A percentile compares a stretch with the other conserved stretches of the same genome.
Evolutionary conservation across 2,113 vertebrate genomes (phyloP).

Genomic region (Erpornis zantholeuca): DNA sequence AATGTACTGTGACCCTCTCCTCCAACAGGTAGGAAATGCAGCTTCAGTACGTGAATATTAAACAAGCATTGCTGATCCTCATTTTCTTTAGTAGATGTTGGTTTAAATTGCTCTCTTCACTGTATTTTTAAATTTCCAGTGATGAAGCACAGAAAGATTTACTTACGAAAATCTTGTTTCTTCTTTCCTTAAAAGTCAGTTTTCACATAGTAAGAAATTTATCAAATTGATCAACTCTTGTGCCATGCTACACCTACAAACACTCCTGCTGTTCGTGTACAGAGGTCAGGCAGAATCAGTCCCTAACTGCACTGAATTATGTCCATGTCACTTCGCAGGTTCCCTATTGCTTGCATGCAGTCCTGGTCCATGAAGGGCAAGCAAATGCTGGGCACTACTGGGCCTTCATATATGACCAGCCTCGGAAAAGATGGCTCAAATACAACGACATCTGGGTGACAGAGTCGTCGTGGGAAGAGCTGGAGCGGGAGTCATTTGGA

Average conservation of each 20-base stretch:
- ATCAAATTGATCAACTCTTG: neutral
- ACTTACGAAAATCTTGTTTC: neutral
- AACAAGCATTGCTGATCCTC: neutral
- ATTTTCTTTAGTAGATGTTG: neutral
- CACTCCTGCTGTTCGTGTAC: neutral
- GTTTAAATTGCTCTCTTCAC: neutral
- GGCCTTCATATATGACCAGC: slow-evolving; percentile 91
- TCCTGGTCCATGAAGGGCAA: slow-evolving; percentile 95
- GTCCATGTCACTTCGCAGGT: slow-evolving; percentile 68
- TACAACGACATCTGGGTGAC: slow-evolving; percentile 93
- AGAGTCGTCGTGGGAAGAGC: slow-evolving; percentile 92
- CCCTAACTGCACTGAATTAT: neutral
- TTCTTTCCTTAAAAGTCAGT: neutral
- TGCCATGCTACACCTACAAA: neutral
- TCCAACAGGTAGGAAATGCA: slow-evolving; percentile 82
- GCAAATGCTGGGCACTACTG: slow-evolving; percentile 96
- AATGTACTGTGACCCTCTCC: slow-evolving; percentile 87
- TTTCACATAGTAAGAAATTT: neutral
- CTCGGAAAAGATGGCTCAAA: slow-evolving; percentile 88
- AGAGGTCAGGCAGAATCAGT: neutral
- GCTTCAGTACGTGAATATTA: fast-evolving
- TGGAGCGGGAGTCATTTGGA: slow-evolving; percentile 91
- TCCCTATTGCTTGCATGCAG: slow-evolving; percentile 91
- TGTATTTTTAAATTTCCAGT: neutral
- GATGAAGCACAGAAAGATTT: neutral